Conservation (phyloP, 2,888 invertebrate species). For the Steromphala cineraria region DNA sequence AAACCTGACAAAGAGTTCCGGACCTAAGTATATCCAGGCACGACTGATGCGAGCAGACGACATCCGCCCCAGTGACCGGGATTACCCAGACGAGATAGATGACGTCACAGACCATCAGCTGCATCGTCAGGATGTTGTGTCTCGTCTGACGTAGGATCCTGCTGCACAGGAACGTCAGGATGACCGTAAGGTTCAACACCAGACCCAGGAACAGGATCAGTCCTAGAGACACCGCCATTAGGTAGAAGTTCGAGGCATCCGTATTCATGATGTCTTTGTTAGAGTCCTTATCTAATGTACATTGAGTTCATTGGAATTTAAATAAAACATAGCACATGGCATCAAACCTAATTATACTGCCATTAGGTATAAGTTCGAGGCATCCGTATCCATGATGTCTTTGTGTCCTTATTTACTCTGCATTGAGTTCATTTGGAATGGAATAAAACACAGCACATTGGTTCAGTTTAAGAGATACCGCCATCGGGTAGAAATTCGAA, state of each 20-base stretch:
- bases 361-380: no score
- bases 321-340: no score
- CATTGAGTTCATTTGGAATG: no score
- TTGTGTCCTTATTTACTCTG: no score
- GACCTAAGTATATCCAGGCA: background rate
- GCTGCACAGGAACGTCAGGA: background rate
- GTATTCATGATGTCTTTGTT: no score
- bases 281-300: no score
- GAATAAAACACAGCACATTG: no score
- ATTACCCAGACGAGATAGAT: conserved; percentile 4
- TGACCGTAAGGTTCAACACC: background rate
- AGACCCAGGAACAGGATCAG: background rate
- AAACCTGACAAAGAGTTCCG: conserved; percentile 15
- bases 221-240: background rate
- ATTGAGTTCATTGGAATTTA: no score
- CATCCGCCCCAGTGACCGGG: background rate
- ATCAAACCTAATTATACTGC: no score
- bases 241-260: background rate
- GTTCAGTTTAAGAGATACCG: no score
- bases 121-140: background rate
- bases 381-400: no score
- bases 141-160: background rate
- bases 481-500: no score
- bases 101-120: conserved; percentile 10
- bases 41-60: background rate